Evolutionary conservation across 2,888 invertebrate species (phyloP), one percentile per base, ranked within the genome.

Genomic region (Synanthedon tipuliformis): DNA sequence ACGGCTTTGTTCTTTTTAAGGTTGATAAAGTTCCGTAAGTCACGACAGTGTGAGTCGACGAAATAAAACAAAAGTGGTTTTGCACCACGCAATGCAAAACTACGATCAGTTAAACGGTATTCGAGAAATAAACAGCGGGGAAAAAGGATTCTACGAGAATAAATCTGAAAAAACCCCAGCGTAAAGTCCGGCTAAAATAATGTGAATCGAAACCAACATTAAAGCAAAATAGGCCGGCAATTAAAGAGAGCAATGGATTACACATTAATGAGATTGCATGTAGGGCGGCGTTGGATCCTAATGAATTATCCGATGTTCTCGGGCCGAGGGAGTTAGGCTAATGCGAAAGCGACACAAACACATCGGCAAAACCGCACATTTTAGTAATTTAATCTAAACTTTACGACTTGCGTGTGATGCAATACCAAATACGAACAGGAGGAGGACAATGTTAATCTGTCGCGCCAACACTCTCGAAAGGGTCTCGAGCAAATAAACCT

Each of bases 41-140:
- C 78, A 78, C 78, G 75, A 78, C 68, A 69, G 59, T 57, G 64
- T 62, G 57, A 60, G 15, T 34, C 60, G 62, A 57, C 57, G 61
- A 64, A 59, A 67, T 68, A 61, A 70, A 75, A 72, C 66, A 73
- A 75, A 77, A 75, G 67, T 67, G 58, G 58, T 61, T 64, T 66
- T 62, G 68, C 68, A 71, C 75, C 72, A 73, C 74, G 71, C 75
- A 65, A 76, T 66, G 68, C 69, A 66, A 71, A 74, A 66, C 74
- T 70, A 68, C 72, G 70, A 77, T 76, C 80, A 74, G 78, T 77
- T 78, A 74, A 75, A 79, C 71, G 61, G 75, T 70, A 65, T 68
- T 69, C 63, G 59, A 67, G 77, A 78, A 82, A 78, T 66, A 76
- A 73, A 75, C 61, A 59, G 11, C 49, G 56, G 51, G 60, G 57